These are phyloP conservation scores for Thaleichthys pacificus DNA, from an alignment of 2,797 vertebrate species.

Conservation along the genomic window DNA sequence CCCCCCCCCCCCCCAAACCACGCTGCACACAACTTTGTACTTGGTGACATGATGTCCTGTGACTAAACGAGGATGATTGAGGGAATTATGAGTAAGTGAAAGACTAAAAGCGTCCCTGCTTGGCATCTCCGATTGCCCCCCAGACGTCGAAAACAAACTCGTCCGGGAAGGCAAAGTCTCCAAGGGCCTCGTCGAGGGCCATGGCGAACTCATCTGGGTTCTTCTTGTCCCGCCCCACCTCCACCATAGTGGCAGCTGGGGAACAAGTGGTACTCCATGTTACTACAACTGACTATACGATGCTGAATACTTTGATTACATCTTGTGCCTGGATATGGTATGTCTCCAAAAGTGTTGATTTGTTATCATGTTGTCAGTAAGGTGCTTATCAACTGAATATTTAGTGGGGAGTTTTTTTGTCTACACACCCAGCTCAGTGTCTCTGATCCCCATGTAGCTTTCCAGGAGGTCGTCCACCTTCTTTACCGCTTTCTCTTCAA, in stretches of 20 bases:
- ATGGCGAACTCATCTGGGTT: slow-evolving; percentile 94
- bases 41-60: slow-evolving; percentile 46
- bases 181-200: slow-evolving; percentile 89
- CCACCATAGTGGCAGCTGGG: slow-evolving; percentile 95
- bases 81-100: slow-evolving; percentile 23
- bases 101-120: slow-evolving; percentile 79
- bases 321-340: not conserved
- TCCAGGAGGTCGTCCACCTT: slow-evolving; percentile 92
- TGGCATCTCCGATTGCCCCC: slow-evolving; percentile 93
- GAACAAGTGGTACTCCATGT: not conserved
- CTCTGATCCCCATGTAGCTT: slow-evolving; percentile 95
- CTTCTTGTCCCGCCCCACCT: slow-evolving; percentile 91
- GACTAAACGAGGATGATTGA: slow-evolving; percentile 20
- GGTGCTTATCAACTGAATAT: not conserved
- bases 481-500: slow-evolving; percentile 91
- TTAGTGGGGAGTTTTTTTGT: too few relatives aligned
- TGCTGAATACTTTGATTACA: not conserved
- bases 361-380: not conserved
- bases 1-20: slow-evolving; percentile 10
- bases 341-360: not conserved
- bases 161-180: slow-evolving; percentile 96
- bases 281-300: not conserved
- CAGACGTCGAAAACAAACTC: slow-evolving; percentile 98
- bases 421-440: slow-evolving; percentile 85
- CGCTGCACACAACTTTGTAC: not conserved